Evolutionary conservation across 2,113 vertebrate species (phyloP), one percentile per base, ranked within the genome.

Genomic region (Hippocampus comes): DNA sequence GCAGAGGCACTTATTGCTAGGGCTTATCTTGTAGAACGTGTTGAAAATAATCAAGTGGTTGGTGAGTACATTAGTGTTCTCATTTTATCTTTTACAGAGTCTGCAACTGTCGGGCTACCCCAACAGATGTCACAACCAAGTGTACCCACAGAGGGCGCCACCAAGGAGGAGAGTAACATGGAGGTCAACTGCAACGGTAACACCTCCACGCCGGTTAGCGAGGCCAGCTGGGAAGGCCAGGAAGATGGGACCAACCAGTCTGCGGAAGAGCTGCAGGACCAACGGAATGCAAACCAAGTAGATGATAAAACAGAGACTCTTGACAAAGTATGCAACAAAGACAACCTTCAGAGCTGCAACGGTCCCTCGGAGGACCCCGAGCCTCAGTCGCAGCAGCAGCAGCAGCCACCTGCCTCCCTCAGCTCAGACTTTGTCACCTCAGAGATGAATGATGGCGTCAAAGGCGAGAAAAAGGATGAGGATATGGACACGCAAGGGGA

Each of bases 141-240:
- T 59, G 60, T 83, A 72, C 30, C 5, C 3, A 75, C 77, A 83
- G 83, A 68, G 88, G 87, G 74, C 11, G 74, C 1, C 10, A 51
- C 1, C 0, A 76, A 65, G 87, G 59, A 17, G 0, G 90, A 81
- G 49, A 78, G 65, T 27, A 17, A 8, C 9, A 72, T 87, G 84
- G 94, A 97, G 73, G 87, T 95, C 49, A 95, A 95, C 81, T 94
- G 92, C 87, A 96, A 95, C 1, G 94, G 95, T 23, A 86, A 92
- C 66, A 42, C 67, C 80, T 53, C 83, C 78, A 42, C 72, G 38
- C 81, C 86, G 4, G 89, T 91, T 53, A 90, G 86, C 9, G 79
- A 90, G 43, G 72, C 87, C 63, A 90, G 80, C 55, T 72, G 78
- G 0, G 75, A 86, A 79, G 86, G 78, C 4, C 79, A 91, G 25